Percentiles rank a stretch among this genome's conserved stretches.
Conservation (phyloP, 2,113 vertebrate genomes). For the Nycticebus coucang region DNA sequence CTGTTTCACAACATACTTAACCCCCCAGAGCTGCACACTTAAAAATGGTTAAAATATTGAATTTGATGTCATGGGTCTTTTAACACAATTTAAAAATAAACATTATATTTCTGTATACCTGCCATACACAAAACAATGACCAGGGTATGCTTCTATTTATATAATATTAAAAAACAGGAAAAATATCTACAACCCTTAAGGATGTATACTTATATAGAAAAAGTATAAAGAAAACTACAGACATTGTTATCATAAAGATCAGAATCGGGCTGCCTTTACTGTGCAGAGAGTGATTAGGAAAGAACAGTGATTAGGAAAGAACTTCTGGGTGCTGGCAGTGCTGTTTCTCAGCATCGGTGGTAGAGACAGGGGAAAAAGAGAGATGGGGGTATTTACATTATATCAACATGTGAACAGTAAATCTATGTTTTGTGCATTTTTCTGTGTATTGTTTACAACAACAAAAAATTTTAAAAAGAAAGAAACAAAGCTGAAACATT, state of each 20-base stretch:
- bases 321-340: background rate
- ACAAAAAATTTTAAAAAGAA: background rate
- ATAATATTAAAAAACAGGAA: background rate
- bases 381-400: background rate
- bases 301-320: background rate
- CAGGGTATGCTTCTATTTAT: background rate
- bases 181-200: background rate
- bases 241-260: background rate
- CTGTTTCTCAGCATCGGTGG: background rate
- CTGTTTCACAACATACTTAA: background rate
- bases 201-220: background rate
- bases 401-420: background rate
- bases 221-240: background rate
- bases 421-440: background rate
- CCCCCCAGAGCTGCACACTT: background rate
- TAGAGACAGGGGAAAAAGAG: background rate
- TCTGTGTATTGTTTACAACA: background rate
- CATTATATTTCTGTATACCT: background rate
- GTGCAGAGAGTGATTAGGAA: background rate
- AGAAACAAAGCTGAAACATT: background rate
- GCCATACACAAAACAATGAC: background rate
- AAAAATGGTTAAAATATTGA: background rate
- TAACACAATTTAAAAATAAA: background rate
- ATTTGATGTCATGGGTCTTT: background rate
- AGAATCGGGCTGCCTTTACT: background rate